Percentiles rank a stretch among this genome's conserved stretches.
Evolutionary conservation across 53 echinoderm and acorn worm genomes (phyloP).

Genomic region (Astropecten irregularis): DNA sequence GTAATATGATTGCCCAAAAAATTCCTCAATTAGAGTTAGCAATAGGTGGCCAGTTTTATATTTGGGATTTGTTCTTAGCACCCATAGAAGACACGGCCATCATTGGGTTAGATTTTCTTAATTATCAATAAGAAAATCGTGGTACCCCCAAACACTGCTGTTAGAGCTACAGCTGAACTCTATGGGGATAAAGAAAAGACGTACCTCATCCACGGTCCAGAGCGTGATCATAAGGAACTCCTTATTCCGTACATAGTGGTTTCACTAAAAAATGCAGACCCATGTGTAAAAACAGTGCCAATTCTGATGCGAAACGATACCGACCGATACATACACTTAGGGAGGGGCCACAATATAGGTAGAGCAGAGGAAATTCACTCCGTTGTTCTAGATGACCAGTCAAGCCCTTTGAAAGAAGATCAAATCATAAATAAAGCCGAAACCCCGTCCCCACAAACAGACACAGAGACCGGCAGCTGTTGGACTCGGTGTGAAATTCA

Average conservation of each 20-base stretch:
- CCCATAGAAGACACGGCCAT: constrained; percentile 10
- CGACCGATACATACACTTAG: not conserved
- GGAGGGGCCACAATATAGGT: not conserved
- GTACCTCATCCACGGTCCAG: not conserved
- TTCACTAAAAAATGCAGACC: not conserved
- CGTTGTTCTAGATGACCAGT: not conserved
- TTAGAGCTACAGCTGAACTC: not conserved
- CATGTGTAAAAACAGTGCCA: not conserved
- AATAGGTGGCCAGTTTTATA: not conserved
- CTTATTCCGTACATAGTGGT: not conserved
- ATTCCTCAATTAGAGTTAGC: constrained; percentile 3
- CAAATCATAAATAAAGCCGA: not conserved
- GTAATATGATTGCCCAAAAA: constrained; percentile 20
- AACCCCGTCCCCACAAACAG: not conserved
- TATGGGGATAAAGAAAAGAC: not conserved
- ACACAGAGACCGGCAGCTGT: not conserved
- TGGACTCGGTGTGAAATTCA: not conserved
- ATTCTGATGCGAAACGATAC: constrained; percentile 10
- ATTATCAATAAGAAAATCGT: not conserved
- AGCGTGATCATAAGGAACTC: not conserved
- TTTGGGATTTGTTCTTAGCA: constrained; percentile 19
- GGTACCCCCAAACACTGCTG: constrained; percentile 17
- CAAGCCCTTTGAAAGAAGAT: not conserved
- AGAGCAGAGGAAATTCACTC: constrained; percentile 3
- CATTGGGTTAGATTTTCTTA: not conserved